Percentiles rank a stretch among this genome's conserved stretches.
Conservation (phyloP, 2,888 invertebrate species). For the Brachyptera risi region DNA sequence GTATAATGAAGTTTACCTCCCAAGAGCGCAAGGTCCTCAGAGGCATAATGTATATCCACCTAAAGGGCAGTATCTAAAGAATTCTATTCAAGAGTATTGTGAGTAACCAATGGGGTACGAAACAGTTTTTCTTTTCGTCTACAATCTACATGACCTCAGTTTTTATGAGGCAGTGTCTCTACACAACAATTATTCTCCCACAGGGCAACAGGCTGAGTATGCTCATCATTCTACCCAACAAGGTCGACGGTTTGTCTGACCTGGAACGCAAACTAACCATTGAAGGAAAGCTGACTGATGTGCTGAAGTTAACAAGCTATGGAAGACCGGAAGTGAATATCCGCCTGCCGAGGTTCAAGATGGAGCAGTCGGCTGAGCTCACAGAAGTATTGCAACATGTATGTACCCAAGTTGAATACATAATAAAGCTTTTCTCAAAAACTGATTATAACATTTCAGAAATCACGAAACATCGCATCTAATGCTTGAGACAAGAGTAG, state of each 20-base stretch:
- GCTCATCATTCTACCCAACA: slow-evolving; percentile 69
- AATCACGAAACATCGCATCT: too few relatives aligned
- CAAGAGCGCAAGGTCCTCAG: too few relatives aligned
- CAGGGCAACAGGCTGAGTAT: slow-evolving; percentile 63
- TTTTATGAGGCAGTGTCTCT: too few relatives aligned
- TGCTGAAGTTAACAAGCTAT: slow-evolving; percentile 39
- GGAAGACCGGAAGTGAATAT: slow-evolving; percentile 57
- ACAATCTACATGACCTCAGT: too few relatives aligned
- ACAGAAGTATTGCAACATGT: slow-evolving; percentile 62
- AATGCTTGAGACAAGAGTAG: too few relatives aligned
- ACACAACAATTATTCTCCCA: not conserved
- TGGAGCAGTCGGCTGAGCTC: slow-evolving; percentile 67
- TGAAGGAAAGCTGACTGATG: slow-evolving; percentile 51
- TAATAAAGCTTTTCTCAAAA: too few relatives aligned
- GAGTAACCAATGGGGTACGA: not conserved
- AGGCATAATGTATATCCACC: too few relatives aligned
- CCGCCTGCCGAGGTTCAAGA: slow-evolving; percentile 73
- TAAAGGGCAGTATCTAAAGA: too few relatives aligned
- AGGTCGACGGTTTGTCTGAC: slow-evolving; percentile 57
- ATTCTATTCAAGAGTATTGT: not conserved
- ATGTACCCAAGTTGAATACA: too few relatives aligned
- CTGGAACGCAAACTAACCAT: slow-evolving; percentile 56
- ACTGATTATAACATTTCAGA: too few relatives aligned
- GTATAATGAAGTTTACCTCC: too few relatives aligned
- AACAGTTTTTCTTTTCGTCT: too few relatives aligned